Percentiles rank a stretch among this genome's conserved stretches.
phyloP scores from a whole-genome alignment of 1,140 invertebrate genomes.

The Drosophila ogumai region DNA sequence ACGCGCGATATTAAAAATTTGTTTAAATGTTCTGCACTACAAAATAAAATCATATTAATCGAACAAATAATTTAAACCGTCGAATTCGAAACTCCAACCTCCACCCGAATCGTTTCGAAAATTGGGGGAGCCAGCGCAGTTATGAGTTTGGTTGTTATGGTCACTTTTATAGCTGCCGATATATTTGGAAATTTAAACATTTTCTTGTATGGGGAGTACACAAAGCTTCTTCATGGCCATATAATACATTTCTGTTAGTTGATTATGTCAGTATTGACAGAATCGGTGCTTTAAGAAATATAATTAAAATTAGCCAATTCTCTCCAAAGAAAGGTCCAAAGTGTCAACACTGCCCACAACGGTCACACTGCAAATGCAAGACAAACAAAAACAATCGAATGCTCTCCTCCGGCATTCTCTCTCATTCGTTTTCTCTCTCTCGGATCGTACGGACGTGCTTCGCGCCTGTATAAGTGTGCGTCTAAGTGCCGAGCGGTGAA shows the following conservation, averaged over 20 bases:
- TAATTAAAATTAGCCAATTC: background rate
- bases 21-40: no score
- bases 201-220: no score
- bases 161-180: no score
- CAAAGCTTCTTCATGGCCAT: no score
- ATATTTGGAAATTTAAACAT: no score
- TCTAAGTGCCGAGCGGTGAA: conserved; percentile 10
- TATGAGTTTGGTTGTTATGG: no score
- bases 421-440: conserved; percentile 2
- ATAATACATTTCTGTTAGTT: no score
- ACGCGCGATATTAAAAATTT: no score
- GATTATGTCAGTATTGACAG: no score
- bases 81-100: background rate
- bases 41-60: background rate
- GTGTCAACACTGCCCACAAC: background rate
- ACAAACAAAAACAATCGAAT: conserved; percentile 13
- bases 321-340: background rate
- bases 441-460: conserved; percentile 7
- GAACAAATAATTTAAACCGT: background rate
- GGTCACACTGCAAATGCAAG: conserved; percentile 5
- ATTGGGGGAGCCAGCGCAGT: background rate
- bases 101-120: background rate
- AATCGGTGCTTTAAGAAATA: no score
- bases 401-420: conserved; percentile 1
- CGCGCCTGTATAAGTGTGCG: conserved; percentile 4